A percentile compares a stretch with the other conserved stretches of the same genome.
These are phyloP conservation scores for Hypomesus transpacificus DNA, from an alignment of 2,113 vertebrate species.

Conservation along the genomic window DNA sequence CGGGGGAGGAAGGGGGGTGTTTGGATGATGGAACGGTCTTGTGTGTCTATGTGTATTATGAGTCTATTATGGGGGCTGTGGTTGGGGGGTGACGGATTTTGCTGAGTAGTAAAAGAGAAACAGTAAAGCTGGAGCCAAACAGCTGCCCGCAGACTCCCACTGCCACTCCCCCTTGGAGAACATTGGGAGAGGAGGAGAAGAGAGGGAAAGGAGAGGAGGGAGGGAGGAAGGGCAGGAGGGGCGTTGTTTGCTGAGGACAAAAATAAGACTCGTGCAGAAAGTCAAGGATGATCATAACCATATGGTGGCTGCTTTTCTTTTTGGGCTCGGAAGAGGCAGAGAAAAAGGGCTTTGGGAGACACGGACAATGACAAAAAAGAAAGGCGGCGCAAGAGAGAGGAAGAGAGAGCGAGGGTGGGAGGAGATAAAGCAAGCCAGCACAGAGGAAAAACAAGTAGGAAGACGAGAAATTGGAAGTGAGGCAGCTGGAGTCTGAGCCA, in stretches of 20 bases:
- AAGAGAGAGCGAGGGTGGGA: neutral
- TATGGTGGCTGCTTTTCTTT: constrained; percentile 62
- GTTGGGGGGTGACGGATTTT: constrained; percentile 49
- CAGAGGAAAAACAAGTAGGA: neutral
- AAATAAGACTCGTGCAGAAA: constrained; percentile 54
- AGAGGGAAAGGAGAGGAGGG: constrained; percentile 49
- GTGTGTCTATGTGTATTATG: constrained; percentile 50
- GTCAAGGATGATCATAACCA: constrained; percentile 72
- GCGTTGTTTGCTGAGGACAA: constrained; percentile 53
- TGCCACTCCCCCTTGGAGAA: constrained; percentile 18
- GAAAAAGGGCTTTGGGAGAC: neutral
- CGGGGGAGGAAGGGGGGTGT: neutral
- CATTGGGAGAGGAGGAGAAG: constrained; percentile 27
- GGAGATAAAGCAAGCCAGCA: neutral
- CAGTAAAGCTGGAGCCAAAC: constrained; percentile 54
- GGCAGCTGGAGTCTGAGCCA: neutral
- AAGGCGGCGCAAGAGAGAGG: neutral
- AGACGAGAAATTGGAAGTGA: neutral
- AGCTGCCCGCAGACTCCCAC: constrained; percentile 52
- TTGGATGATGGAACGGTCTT: neutral
- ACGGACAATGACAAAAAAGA: neutral
- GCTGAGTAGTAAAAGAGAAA: constrained; percentile 58
- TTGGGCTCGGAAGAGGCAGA: constrained; percentile 47
- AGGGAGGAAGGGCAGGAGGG: constrained; percentile 30
- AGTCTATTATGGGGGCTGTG: constrained; percentile 8